A percentile compares a stretch with the other conserved stretches of the same genome.
Evolutionary conservation across 2,888 invertebrate genomes (phyloP).

Genomic region (Orthonevra nobilis): DNA sequence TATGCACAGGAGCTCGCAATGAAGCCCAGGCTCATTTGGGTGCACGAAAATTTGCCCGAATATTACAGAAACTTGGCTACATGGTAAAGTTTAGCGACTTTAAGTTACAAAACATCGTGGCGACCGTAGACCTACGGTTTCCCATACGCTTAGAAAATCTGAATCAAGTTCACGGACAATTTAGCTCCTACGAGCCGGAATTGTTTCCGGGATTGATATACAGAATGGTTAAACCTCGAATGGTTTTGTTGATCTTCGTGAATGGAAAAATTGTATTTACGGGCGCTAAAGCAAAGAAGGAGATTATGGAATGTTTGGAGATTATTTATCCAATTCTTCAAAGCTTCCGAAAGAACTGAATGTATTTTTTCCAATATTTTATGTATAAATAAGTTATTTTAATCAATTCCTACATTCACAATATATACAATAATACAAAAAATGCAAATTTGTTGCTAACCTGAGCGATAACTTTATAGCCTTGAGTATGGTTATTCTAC

Average conservation of each 20-base stretch:
- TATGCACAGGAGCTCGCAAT: slow-evolving; percentile 90
- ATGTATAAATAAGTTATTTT: background rate
- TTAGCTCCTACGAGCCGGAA: slow-evolving; percentile 97
- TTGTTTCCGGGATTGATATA: slow-evolving; percentile 99
- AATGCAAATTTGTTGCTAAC: too few relatives aligned
- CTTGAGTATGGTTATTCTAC: too few relatives aligned
- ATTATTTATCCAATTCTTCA: slow-evolving; percentile 97
- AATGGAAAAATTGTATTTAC: slow-evolving; percentile 99
- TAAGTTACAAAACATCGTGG: slow-evolving; percentile 89
- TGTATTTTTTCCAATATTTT: slow-evolving; percentile 4
- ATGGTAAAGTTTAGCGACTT: slow-evolving; percentile 88
- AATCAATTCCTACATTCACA: too few relatives aligned
- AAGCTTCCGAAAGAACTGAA: slow-evolving; percentile 91
- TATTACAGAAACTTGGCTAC: slow-evolving; percentile 90
- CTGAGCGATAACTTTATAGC: too few relatives aligned
- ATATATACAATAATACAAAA: too few relatives aligned
- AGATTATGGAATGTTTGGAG: slow-evolving; percentile 95
- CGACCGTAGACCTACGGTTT: slow-evolving; percentile 87
- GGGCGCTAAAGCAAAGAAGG: slow-evolving; percentile 92
- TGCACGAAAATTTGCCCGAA: slow-evolving; percentile 89
- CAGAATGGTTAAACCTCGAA: slow-evolving; percentile 96
- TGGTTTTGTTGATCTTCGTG: slow-evolving; percentile 98
- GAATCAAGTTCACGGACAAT: slow-evolving; percentile 88
- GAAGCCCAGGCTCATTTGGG: slow-evolving; percentile 89
- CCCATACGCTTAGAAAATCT: slow-evolving; percentile 87